Percentiles rank a stretch among this genome's conserved stretches.
Evolutionary conservation across 2,113 vertebrate genomes (phyloP).

Genomic region (Nothocercus nigrocapillus): DNA sequence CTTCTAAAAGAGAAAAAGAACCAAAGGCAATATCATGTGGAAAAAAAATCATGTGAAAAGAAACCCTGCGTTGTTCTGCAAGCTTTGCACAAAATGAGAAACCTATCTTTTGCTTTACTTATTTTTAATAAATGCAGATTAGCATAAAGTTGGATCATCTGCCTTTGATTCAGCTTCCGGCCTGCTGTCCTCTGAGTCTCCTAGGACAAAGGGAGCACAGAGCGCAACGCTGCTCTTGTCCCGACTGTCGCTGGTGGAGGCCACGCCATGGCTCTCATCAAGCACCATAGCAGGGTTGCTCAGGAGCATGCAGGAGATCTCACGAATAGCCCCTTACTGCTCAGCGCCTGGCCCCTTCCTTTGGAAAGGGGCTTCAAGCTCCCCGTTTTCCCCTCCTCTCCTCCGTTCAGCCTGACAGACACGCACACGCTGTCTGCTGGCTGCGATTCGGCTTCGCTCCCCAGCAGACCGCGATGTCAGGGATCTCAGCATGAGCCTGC

Average conservation of each 20-base stretch:
- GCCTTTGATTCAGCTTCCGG: background rate
- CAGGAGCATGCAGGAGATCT: rapidly evolving
- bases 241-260: rapidly evolving
- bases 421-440: rapidly evolving
- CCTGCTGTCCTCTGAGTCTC: background rate
- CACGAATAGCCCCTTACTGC: background rate
- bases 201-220: background rate
- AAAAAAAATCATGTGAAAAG: background rate
- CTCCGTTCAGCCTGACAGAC: background rate
- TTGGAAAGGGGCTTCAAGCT: background rate
- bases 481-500: background rate
- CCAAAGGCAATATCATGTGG: background rate
- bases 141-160: background rate
- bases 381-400: rapidly evolving
- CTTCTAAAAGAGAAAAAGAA: background rate
- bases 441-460: background rate
- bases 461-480: rapidly evolving
- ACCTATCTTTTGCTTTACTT: background rate
- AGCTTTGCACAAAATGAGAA: background rate
- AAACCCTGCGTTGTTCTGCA: background rate
- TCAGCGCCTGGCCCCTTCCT: background rate
- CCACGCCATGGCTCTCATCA: rapidly evolving
- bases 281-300: background rate
- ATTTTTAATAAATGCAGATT: background rate
- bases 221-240: background rate